Percentiles rank a stretch among this genome's conserved stretches.
These are phyloP conservation scores for Echeneis naucrates DNA, from an alignment of 2,797 vertebrate genomes.

Conservation along the genomic window DNA sequence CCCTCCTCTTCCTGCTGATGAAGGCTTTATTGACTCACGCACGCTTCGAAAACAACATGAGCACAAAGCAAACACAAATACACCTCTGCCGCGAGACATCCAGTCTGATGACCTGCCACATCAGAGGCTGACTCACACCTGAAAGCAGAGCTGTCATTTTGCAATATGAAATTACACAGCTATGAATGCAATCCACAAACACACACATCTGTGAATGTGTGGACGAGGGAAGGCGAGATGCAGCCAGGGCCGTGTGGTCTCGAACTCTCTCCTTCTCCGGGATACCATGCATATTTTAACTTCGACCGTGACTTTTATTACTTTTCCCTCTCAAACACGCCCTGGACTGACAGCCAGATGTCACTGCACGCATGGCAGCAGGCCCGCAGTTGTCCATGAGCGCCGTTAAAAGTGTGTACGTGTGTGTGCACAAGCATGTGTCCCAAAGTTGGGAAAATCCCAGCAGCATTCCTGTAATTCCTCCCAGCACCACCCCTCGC, in stretches of 20 bases:
- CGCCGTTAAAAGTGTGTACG: slow-evolving; percentile 30
- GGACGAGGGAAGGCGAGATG: slow-evolving; percentile 10
- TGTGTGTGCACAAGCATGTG: slow-evolving; percentile 36
- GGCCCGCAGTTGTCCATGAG: slow-evolving; percentile 40
- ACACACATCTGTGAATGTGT: slow-evolving; percentile 2
- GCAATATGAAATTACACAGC: slow-evolving; percentile 24
- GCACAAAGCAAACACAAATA: slow-evolving; percentile 37
- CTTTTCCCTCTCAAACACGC: slow-evolving; percentile 57
- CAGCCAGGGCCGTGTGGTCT: slow-evolving; percentile 27
- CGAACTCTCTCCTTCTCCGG: slow-evolving; percentile 37
- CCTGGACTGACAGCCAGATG: slow-evolving; percentile 74
- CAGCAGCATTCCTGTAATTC: slow-evolving; percentile 83
- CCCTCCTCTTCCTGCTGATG: not conserved
- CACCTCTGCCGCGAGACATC: slow-evolving; percentile 50
- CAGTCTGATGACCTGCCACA: slow-evolving; percentile 31
- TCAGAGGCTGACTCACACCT: slow-evolving; percentile 63
- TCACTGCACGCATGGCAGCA: slow-evolving; percentile 41
- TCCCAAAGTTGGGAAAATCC: slow-evolving; percentile 78
- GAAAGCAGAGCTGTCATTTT: slow-evolving; percentile 52
- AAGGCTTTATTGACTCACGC: slow-evolving; percentile 50
- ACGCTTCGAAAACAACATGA: slow-evolving; percentile 49
- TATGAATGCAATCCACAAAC: not conserved
- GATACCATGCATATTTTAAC: slow-evolving; percentile 69
- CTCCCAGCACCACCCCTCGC: slow-evolving; percentile 72
- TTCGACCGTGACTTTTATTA: slow-evolving; percentile 66